Conservation (phyloP, 2,888 invertebrate species). For the Drosophila rubida region DNA sequence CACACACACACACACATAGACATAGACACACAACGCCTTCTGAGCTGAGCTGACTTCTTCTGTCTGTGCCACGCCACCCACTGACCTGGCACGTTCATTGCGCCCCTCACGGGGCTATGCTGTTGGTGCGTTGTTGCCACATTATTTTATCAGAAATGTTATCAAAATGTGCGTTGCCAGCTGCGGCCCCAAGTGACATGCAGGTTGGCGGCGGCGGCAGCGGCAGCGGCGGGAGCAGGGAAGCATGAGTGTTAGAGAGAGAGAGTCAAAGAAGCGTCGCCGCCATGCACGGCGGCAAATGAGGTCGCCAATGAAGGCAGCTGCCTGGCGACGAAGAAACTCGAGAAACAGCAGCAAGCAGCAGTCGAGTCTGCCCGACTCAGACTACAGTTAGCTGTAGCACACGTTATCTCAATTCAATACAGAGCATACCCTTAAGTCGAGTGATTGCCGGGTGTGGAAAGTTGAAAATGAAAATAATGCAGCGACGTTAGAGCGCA, state of each 20-base stretch:
- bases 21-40: constrained; percentile 6
- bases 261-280: constrained; percentile 31
- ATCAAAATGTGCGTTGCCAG: constrained; percentile 80
- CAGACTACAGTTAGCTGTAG: no score
- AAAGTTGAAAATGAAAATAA: constrained; percentile 79
- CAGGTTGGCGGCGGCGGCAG: constrained; percentile 2
- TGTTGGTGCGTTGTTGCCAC: constrained; percentile 73
- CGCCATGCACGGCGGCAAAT: constrained; percentile 45
- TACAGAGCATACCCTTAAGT: background rate
- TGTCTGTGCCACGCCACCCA: constrained; percentile 71
- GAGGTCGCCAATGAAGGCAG: constrained; percentile 61
- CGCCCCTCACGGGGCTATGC: background rate
- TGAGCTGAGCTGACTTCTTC: constrained; percentile 42
- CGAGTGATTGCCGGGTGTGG: background rate
- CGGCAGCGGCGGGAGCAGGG: background rate
- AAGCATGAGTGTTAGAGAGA: background rate
- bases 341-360: background rate
- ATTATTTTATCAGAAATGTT: constrained; percentile 79
- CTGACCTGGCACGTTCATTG: constrained; percentile 74
- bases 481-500: constrained; percentile 44
- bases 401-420: no score
- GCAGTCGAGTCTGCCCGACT: background rate
- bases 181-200: constrained; percentile 55
- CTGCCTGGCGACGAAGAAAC: constrained; percentile 8
- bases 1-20: constrained; percentile 35